Evolutionary conservation across 2,113 vertebrate genomes (phyloP), one percentile per base, ranked within the genome.

Genomic region (Alouatta palliata): DNA sequence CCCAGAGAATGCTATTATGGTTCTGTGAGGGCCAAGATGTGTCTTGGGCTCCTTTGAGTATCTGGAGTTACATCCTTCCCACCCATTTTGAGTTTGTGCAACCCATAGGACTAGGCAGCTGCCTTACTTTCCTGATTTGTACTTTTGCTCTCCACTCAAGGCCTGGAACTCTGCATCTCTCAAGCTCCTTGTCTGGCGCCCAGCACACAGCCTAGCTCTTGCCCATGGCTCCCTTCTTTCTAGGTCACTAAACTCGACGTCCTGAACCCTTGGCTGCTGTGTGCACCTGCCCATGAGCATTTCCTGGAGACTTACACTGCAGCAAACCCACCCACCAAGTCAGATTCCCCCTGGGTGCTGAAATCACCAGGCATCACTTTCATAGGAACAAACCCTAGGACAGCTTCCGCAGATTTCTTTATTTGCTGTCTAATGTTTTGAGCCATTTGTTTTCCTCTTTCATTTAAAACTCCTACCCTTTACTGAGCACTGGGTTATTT

Each of bases 381-480:
- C 73, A 52, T 14, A 37, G 27, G 19, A 81, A 6, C 11, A 40
- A 40, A 43, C 16, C 25, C 10, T 5, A 71, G 16, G 21, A 70
- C 21, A 35, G 3, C 35, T 58, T 73, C 32, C 25, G 27, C 64
- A 82, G 30, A 45, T 16, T 70, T 30, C 13, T 94, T 83, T 93
- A 32, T 92, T 97, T 96, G 93, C 37, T 82, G 54, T 93, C 86
- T 64, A 43, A 61, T 89, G 6, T 96, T 86, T 89, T 30, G 11
- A 97, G 47, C 32, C 35, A 68, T 68, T 17, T 87, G 14, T 87
- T 12, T 91, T 94, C 52, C 47, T 66, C 13, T 87, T 56, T 97
- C 40, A 73, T 77, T 97, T 96, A 79, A 96, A 81, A 87, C 27
- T 25, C 19, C 56, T 92, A 80, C 77, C 32, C 81, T 82, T 93